Evolutionary conservation across 2,113 vertebrate genomes (phyloP), one percentile per base, ranked within the genome.

Genomic region (Procapra przewalskii): DNA sequence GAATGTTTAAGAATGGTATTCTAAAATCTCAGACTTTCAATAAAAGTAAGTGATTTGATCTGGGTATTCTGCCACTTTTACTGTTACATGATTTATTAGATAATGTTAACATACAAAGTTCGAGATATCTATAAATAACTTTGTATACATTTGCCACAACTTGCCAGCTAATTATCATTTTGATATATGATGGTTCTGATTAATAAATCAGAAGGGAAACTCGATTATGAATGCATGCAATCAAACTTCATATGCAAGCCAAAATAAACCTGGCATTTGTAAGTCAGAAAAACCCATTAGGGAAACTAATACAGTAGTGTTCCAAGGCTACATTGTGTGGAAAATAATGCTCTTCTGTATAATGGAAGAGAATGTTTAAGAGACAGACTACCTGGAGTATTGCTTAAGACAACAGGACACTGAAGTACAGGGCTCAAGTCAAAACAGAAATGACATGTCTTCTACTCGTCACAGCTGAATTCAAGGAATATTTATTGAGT

Each of bases 121-220:
- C 19, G 81, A 87, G 31, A 55, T 90, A 86, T 36, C 50, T 93
- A 8, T 91, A 98, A 97, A 92, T 97, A 97, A 88, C 57, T 95
- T 97, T 94, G 93, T 48, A 57, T 88, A 92, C 94, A 55, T 97
- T 98, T 98, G 92, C 54, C 94, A 95, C 29, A 92, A 85, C 43
- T 98, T 94, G 52, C 80, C 80, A 97, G 82, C 90, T 97, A 97
- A 98, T 97, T 98, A 98, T 40, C 59, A 88, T 77, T 91, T 98
- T 96, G 81, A 96, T 94, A 98, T 98, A 96, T 75, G n/a, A 85
- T 71, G 85, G n/a, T 96, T 98, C 67, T 97, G 91, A 97, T 98
- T 97, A 97, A 98, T 97, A 98, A 98, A 94, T 90, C 64, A 98
- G 95, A 96, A 89, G 67, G 48, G 71, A 97, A 98, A 96, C 88